A percentile compares a stretch with the other conserved stretches of the same genome.
phyloP scores from a whole-genome alignment of 2,888 invertebrate genomes.

The Melinaea marsaeus region DNA sequence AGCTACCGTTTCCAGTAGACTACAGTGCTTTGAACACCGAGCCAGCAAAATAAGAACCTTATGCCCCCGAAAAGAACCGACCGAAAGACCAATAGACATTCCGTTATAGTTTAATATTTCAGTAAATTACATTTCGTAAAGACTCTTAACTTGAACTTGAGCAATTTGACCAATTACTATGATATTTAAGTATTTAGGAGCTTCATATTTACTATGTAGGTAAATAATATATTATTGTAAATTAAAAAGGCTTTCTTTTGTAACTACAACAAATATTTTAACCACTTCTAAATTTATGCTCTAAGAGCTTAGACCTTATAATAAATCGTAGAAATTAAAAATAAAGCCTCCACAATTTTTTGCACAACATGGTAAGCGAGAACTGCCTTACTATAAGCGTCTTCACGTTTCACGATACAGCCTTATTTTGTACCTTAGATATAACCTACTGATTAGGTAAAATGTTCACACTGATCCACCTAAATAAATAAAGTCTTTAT shows the following conservation, averaged over 20 bases:
- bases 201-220: constrained; percentile 38
- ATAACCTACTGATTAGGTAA: constrained; percentile 29
- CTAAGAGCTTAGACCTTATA: constrained; percentile 44
- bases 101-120: constrained; percentile 78
- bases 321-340: constrained; percentile 41
- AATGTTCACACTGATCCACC: constrained; percentile 31
- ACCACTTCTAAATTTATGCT: constrained; percentile 29
- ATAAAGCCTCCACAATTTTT: constrained; percentile 33
- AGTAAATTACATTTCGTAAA: constrained; percentile 8
- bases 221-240: constrained; percentile 29
- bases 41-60: constrained; percentile 83
- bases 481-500: constrained; percentile 30
- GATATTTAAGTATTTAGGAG: constrained; percentile 34
- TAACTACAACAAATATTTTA: constrained; percentile 12
- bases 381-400: constrained; percentile 72
- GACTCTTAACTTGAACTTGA: constrained; percentile 37
- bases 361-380: constrained; percentile 66
- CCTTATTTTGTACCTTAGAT: constrained; percentile 74
- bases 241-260: constrained; percentile 14
- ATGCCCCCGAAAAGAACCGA: constrained; percentile 82
- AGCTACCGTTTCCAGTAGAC: constrained; percentile 84
- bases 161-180: constrained; percentile 66
- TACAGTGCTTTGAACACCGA: constrained; percentile 86
- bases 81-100: constrained; percentile 83
- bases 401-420: constrained; percentile 72